phyloP scores from a whole-genome alignment of 2,888 invertebrate species.

The Aquatica leii region DNA sequence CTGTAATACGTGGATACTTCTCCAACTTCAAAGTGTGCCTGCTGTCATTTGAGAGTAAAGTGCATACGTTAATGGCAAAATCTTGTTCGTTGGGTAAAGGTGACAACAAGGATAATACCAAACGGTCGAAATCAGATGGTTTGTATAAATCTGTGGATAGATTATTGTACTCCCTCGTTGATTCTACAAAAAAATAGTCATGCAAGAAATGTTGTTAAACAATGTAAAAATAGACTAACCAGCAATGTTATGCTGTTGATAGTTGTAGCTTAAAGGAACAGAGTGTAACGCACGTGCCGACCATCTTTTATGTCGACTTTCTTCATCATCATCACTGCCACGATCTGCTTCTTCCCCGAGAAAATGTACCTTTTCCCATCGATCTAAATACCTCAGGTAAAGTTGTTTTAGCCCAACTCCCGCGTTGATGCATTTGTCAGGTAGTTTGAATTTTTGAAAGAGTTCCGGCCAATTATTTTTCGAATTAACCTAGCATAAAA shows the following conservation, averaged over 20 bases:
- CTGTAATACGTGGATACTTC: conserved; percentile 86
- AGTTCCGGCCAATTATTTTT: conserved; percentile 89
- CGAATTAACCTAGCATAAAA: conserved; percentile 77
- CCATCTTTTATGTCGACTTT: conserved; percentile 75
- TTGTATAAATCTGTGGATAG: conserved; percentile 74
- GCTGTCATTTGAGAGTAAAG: conserved; percentile 92
- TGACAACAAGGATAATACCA: conserved; percentile 91
- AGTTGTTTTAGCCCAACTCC: conserved; percentile 85
- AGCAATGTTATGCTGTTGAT: conserved; percentile 77
- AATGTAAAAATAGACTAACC: conserved; percentile 59
- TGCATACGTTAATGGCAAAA: conserved; percentile 97
- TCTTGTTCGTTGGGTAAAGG: conserved; percentile 99
- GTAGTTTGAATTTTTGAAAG: conserved; percentile 77
- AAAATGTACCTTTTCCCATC: conserved; percentile 90
- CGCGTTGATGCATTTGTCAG: conserved; percentile 88
- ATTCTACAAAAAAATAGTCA: conserved; percentile 60
- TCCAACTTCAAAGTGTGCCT: conserved; percentile 86
- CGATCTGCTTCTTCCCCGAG: conserved; percentile 89
- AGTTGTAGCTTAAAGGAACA: conserved; percentile 80
- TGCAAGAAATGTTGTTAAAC: background rate
- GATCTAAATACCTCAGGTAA: conserved; percentile 80
- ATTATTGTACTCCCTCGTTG: conserved; percentile 70
- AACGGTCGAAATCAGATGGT: conserved; percentile 81
- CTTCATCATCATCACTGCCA: conserved; percentile 79
- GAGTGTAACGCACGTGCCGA: conserved; percentile 70